phyloP scores from a whole-genome alignment of 2,113 vertebrate species.

The Donacobius atricapilla region DNA sequence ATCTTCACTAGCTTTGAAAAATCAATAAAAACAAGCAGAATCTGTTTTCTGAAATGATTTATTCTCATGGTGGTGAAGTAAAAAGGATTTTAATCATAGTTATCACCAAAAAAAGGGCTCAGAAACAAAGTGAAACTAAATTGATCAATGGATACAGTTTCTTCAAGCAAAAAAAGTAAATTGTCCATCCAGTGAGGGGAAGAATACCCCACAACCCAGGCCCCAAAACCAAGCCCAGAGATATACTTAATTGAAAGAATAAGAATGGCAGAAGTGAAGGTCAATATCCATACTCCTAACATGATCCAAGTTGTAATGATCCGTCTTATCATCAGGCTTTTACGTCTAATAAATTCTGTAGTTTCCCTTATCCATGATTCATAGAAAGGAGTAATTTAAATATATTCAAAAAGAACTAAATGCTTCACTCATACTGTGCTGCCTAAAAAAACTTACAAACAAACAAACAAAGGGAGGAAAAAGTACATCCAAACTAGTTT shows the following conservation, averaged over 20 bases:
- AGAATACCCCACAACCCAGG: neutral
- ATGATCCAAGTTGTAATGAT: neutral
- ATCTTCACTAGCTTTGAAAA: neutral
- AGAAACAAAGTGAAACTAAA: neutral
- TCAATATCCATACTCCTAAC: neutral
- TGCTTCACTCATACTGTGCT: neutral
- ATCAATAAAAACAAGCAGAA: neutral
- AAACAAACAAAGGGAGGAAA: neutral
- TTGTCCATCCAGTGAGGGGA: neutral
- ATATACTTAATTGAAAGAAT: neutral
- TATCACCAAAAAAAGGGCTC: neutral
- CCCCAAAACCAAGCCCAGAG: neutral
- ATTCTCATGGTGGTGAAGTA: neutral
- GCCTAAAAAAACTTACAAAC: neutral
- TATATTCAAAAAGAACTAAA: neutral
- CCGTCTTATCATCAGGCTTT: neutral
- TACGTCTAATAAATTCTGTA: neutral
- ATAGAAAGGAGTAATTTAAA: neutral
- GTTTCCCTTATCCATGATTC: neutral
- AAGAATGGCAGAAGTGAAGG: neutral
- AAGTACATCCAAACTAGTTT: neutral
- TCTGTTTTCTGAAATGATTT: neutral
- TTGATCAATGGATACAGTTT: neutral
- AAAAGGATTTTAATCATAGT: neutral
- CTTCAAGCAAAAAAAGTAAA: neutral